phyloP scores from a whole-genome alignment of 2,888 invertebrate species.

The Cryptus armator region DNA sequence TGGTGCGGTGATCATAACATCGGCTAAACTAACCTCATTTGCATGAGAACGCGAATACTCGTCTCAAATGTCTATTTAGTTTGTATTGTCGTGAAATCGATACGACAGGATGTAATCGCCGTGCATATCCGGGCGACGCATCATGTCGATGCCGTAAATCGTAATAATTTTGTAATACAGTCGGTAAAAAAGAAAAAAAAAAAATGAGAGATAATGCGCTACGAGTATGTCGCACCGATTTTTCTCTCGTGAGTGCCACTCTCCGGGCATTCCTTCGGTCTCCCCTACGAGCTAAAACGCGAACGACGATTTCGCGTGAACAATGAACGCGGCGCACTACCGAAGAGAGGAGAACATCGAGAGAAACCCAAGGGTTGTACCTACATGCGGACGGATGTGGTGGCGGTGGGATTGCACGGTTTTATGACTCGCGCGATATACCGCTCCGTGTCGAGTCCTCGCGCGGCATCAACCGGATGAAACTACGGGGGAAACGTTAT shows the following conservation, averaged over 20 bases:
- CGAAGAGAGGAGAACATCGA: not conserved
- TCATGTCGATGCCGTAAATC: too few relatives aligned
- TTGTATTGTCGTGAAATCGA: not conserved
- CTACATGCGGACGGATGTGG: conserved; percentile 65
- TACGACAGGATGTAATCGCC: not conserved
- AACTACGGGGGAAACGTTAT: conserved; percentile 54
- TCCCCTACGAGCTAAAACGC: not conserved
- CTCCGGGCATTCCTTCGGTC: not conserved
- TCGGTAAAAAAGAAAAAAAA: too few relatives aligned
- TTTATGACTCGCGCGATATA: conserved; percentile 59
- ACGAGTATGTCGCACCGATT: too few relatives aligned
- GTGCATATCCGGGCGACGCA: too few relatives aligned
- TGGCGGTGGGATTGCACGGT: conserved; percentile 59
- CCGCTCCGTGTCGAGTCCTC: conserved; percentile 29
- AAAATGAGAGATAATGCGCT: too few relatives aligned
- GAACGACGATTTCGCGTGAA: conserved; percentile 44
- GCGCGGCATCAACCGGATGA: conserved; percentile 8
- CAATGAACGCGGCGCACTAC: conserved; percentile 30
- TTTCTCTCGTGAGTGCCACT: too few relatives aligned
- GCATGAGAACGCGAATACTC: conserved; percentile 64
- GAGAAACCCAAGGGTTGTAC: conserved; percentile 32
- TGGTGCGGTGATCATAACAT: conserved; percentile 72
- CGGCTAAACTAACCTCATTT: conserved; percentile 75
- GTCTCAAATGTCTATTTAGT: not conserved
- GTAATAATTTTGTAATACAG: too few relatives aligned